Conservation (phyloP, 2,113 vertebrate species). For the Megaceryle torquata region DNA sequence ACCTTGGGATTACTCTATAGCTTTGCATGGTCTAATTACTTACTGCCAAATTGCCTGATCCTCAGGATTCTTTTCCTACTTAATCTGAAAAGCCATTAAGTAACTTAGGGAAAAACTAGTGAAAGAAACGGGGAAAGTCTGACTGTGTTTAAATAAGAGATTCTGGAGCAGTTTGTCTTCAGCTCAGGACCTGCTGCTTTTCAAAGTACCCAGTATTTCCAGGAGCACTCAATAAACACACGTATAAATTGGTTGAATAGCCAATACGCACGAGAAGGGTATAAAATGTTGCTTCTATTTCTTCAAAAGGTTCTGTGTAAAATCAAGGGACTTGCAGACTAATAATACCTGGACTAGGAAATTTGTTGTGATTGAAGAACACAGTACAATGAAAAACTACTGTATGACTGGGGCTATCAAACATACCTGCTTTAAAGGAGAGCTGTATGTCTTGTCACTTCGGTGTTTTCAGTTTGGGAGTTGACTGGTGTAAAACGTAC, state of each 20-base stretch:
- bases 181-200: not conserved
- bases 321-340: not conserved
- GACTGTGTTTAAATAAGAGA: not conserved
- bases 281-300: not conserved
- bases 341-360: not conserved
- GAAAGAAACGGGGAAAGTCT: not conserved
- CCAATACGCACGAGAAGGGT: not conserved
- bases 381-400: not conserved
- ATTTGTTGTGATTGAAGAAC: not conserved
- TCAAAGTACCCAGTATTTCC: not conserved
- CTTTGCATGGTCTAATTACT: not conserved
- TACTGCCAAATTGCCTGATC: not conserved
- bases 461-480: not conserved
- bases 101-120: not conserved
- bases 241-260: not conserved
- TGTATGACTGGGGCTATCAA: not conserved
- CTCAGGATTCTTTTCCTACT: not conserved
- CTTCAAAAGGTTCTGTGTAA: not conserved
- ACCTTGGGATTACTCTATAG: not conserved
- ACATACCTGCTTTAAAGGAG: not conserved
- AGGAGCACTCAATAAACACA: not conserved
- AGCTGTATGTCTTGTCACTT: not conserved
- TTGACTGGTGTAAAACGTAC: not conserved
- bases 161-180: not conserved
- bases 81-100: not conserved